phyloP scores from a whole-genome alignment of 2,888 invertebrate genomes.

The Epicampocera succincta region DNA sequence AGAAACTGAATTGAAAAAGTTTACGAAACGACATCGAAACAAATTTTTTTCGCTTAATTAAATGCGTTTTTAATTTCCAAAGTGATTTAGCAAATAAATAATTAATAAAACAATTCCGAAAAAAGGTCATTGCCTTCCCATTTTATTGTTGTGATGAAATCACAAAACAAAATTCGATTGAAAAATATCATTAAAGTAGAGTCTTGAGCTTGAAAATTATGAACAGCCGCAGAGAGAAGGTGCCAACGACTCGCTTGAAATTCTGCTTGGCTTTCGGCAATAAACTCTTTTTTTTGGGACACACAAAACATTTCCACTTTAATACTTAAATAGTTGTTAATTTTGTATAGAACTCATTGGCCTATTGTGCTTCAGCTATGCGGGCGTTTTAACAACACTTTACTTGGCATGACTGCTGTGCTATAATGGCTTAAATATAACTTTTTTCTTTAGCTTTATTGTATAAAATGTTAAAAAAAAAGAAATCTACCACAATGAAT shows the following conservation, averaged over 20 bases:
- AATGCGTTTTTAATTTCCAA: conserved; percentile 19
- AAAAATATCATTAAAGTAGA: background rate
- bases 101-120: conserved; percentile 27
- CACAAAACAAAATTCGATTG: conserved; percentile 1
- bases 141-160: conserved; percentile 3
- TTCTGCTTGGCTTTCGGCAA: conserved; percentile 1
- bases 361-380: conserved; percentile 28
- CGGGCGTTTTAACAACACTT: conserved; percentile 52
- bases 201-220: background rate
- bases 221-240: background rate
- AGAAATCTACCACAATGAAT: conserved; percentile 22
- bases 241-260: background rate
- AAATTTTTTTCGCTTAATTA: conserved; percentile 26
- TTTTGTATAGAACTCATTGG: background rate
- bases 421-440: conserved; percentile 29
- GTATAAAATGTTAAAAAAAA: conserved; percentile 14
- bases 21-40: background rate
- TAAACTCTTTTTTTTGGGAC: conserved; percentile 4
- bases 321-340: background rate
- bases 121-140: conserved; percentile 45
- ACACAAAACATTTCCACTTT: conserved; percentile 17
- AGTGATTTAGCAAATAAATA: conserved; percentile 35
- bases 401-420: conserved; percentile 27
- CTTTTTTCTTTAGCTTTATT: conserved; percentile 29
- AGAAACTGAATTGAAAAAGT: background rate